Base-by-base conservation (phyloP, 2,113 vertebrate species). In the Pseudopipra pipra region DNA sequence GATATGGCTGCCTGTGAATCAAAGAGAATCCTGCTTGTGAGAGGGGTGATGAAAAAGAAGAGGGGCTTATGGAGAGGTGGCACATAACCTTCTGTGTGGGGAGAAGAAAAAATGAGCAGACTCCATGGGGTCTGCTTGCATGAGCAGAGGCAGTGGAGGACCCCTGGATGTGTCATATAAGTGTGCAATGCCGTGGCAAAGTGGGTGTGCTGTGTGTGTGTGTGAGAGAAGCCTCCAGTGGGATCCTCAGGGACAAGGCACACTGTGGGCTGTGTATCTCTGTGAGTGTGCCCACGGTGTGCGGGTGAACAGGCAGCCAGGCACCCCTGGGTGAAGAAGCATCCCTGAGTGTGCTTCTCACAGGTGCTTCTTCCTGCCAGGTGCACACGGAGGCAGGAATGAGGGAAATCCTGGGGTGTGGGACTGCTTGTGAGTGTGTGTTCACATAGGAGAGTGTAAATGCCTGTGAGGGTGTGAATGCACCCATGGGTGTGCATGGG, bases 61-160 rank as follows among this genome's bases (percentile, higher is more conserved):
- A 58, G 27, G 22, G 35, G 6, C 23, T 79, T n/a, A 25, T 5
- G 31, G 58, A 52, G 44, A 72, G 25, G 23, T 39, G 49, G 27
- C 8, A 85, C 35, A 51, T 19, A 87, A 65, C 7, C 14, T 31
- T 58, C 35, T 78, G 15, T 13, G 25, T 5, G 6, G 18, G 43
- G 46, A 55, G 47, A 67, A 46, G 8, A 30, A 28, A 70, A 41
- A 41, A 41, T 37, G 12, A 54, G 78, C 8, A 41, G 61, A 56
- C n/a, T 44, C 37, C 10, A 5, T 0, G 0, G 39, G n/a, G 8
- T 9, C 41, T 21, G 51, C 1, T 1, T 54, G 52, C 14, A 13
- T 0, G 1, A 68, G 19, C 5, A 75, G 21, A 63, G 52, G 67
- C 21, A 46, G 63, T 3, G 58, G 30, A 21, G 55, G 44, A 24